Conservation (phyloP, 2,797 vertebrate species). For the Crax fasciolata region DNA sequence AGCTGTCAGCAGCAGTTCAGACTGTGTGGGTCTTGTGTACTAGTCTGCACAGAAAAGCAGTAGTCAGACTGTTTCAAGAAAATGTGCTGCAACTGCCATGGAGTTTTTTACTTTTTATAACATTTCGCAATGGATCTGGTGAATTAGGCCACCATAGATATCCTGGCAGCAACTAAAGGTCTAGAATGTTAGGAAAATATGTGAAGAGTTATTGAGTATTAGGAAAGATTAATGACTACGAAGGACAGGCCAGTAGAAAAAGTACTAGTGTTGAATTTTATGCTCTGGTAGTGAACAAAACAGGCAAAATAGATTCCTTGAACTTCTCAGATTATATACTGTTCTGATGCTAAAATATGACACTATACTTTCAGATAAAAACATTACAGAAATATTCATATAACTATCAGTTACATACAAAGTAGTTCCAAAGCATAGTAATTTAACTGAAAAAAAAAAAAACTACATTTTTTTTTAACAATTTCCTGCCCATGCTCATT, state of each 20-base stretch:
- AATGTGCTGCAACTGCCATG: accelerated
- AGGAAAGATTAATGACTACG: neutral
- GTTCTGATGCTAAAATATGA: neutral
- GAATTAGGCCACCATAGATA: neutral
- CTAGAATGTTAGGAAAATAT: neutral
- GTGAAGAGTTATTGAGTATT: neutral
- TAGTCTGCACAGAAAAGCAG: neutral
- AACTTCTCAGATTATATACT: neutral
- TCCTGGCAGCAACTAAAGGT: neutral
- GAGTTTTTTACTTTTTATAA: neutral
- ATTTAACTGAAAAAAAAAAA: neutral
- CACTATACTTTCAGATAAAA: neutral
- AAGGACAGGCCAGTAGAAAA: neutral
- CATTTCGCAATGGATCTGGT: neutral
- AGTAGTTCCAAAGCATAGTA: neutral
- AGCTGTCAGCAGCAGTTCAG: neutral
- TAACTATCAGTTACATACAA: neutral
- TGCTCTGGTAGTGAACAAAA: neutral
- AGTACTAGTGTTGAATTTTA: neutral
- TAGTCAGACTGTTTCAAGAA: neutral
- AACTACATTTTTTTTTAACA: neutral
- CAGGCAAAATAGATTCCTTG: neutral
- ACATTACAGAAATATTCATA: neutral
- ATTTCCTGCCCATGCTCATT: neutral
- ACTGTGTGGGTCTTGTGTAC: neutral